Conservation (phyloP, 2,888 invertebrate genomes). For the Tyria jacobaeae region DNA sequence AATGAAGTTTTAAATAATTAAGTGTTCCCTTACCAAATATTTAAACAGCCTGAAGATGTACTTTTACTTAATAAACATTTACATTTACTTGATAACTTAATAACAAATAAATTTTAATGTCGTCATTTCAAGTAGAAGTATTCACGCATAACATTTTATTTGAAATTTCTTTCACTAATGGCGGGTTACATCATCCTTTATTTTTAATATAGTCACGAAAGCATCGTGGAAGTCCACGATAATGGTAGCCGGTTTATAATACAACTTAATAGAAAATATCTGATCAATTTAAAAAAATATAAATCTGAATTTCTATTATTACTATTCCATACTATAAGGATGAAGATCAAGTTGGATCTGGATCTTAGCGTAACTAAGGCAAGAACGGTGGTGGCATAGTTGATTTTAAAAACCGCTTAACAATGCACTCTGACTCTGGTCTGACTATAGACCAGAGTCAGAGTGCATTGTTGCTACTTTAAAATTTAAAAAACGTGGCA, state of each 20-base stretch:
- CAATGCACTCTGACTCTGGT: no score
- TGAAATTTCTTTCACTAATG: neutral
- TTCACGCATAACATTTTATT: neutral
- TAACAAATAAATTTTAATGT: neutral
- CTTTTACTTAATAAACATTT: constrained; percentile 33
- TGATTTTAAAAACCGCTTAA: neutral
- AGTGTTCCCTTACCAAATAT: constrained; percentile 58
- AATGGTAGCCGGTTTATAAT: no score
- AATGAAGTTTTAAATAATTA: constrained; percentile 59
- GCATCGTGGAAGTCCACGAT: neutral
- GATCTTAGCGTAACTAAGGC: neutral
- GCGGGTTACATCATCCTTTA: neutral
- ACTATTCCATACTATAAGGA: neutral
- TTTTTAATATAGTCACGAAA: no score
- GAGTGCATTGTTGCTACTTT: neutral
- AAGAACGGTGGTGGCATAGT: neutral
- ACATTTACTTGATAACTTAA: constrained; percentile 23
- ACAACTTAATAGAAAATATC: no score
- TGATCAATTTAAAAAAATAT: no score
- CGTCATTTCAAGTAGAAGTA: neutral
- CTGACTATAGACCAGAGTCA: neutral
- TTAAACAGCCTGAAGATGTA: constrained; percentile 43
- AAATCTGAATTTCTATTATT: no score
- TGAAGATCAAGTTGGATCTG: neutral
- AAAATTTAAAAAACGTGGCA: neutral